Evolutionary conservation across 2,113 vertebrate genomes (phyloP).

Genomic region (Cavia porcellus): DNA sequence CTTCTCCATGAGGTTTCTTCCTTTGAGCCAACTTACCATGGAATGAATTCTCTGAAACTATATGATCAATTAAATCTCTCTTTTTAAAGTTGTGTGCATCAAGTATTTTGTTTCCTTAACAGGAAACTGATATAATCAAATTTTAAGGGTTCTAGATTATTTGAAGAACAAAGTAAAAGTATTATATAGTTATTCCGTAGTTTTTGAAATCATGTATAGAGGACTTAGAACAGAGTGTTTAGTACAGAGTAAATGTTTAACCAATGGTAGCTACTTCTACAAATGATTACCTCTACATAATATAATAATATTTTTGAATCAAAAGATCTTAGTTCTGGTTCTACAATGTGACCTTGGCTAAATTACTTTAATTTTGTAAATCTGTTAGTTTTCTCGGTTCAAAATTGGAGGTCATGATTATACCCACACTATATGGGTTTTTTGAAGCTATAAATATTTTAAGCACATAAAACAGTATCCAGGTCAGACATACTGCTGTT

Average conservation of each 20-base stretch:
- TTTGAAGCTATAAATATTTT: neutral
- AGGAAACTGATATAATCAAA: neutral
- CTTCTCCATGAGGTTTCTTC: neutral
- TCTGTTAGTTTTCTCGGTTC: neutral
- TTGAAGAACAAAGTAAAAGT: neutral
- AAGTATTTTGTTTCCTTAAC: neutral
- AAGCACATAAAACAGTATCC: neutral
- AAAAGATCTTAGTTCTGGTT: neutral
- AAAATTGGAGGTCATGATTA: neutral
- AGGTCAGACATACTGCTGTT: neutral
- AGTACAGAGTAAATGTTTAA: neutral
- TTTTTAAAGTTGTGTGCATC: neutral
- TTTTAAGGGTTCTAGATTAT: neutral
- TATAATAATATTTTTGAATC: neutral
- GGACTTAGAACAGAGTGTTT: neutral
- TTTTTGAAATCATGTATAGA: neutral
- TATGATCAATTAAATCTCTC: neutral
- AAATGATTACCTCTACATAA: neutral
- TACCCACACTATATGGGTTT: neutral
- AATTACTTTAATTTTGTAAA: constrained; percentile 45
- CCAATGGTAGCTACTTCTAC: neutral
- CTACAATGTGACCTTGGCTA: neutral
- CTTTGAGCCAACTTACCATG: neutral
- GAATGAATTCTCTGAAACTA: neutral
- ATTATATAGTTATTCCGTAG: neutral